These are phyloP conservation scores for Oriolus oriolus DNA, from an alignment of 2,113 vertebrate genomes.

Conservation along the genomic window DNA sequence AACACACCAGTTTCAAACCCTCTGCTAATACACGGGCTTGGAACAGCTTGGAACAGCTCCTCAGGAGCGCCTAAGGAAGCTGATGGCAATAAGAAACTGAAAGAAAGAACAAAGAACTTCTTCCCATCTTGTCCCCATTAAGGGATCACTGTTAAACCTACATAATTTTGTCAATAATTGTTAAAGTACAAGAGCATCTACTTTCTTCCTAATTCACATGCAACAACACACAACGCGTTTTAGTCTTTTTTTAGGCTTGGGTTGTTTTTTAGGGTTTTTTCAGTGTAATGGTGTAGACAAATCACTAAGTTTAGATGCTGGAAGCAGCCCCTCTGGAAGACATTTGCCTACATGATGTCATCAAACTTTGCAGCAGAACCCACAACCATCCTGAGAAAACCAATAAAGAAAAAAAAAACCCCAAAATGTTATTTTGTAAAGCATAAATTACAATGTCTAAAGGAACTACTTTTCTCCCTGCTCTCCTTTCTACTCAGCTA, in stretches of 20 bases:
- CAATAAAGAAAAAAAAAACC: not conserved
- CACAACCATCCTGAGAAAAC: not conserved
- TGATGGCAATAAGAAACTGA: not conserved
- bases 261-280: rapidly evolving
- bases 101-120: not conserved
- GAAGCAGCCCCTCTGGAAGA: not conserved
- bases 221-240: not conserved
- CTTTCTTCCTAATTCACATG: not conserved
- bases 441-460: not conserved
- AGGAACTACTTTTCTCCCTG: not conserved
- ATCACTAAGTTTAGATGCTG: not conserved
- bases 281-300: not conserved
- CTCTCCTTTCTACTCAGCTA: not conserved
- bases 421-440: not conserved
- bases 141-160: not conserved
- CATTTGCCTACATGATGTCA: not conserved
- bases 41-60: not conserved
- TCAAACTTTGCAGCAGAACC: not conserved
- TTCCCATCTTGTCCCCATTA: not conserved
- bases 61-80: not conserved
- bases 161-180: not conserved
- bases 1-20: not conserved
- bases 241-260: not conserved
- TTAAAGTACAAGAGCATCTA: not conserved
- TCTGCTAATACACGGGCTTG: not conserved